These are phyloP conservation scores for Pomatorhinus ruficollis DNA, from an alignment of 2,113 vertebrate species.

Conservation along the genomic window DNA sequence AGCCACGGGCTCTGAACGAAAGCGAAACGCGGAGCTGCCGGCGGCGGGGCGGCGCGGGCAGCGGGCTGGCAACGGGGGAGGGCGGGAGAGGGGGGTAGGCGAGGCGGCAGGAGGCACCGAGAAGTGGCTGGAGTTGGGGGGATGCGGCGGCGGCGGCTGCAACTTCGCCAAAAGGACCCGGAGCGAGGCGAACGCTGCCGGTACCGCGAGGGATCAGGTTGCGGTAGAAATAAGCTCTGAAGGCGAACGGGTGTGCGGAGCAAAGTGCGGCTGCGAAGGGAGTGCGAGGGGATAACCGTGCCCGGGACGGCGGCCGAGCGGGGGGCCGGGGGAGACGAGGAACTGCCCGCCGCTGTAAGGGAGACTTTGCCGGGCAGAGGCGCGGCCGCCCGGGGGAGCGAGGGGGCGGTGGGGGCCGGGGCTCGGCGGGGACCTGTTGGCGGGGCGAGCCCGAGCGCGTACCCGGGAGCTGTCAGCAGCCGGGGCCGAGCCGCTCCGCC, in stretches of 20 bases:
- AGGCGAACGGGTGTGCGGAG: not conserved
- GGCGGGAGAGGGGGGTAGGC: not conserved
- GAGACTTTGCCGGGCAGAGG: not conserved
- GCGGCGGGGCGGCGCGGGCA: not conserved
- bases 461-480: not conserved
- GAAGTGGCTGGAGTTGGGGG: slow-evolving; percentile 5
- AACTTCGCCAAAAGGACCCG: not conserved
- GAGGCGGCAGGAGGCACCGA: not conserved
- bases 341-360: not conserved
- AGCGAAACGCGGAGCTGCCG: not conserved
- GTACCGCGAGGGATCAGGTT: not conserved
- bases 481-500: not conserved
- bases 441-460: not conserved
- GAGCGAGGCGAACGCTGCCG: not conserved
- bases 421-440: not conserved
- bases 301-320: not conserved
- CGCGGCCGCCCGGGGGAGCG: not conserved
- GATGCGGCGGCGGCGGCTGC: not conserved
- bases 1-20: not conserved
- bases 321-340: not conserved
- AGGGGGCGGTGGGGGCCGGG: not conserved
- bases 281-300: not conserved
- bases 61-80: not conserved
- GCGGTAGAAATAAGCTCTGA: not conserved
- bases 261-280: not conserved